Percentiles rank a stretch among this genome's conserved stretches.
Evolutionary conservation across 2,113 vertebrate genomes (phyloP).

Genomic region (Petaurus breviceps): DNA sequence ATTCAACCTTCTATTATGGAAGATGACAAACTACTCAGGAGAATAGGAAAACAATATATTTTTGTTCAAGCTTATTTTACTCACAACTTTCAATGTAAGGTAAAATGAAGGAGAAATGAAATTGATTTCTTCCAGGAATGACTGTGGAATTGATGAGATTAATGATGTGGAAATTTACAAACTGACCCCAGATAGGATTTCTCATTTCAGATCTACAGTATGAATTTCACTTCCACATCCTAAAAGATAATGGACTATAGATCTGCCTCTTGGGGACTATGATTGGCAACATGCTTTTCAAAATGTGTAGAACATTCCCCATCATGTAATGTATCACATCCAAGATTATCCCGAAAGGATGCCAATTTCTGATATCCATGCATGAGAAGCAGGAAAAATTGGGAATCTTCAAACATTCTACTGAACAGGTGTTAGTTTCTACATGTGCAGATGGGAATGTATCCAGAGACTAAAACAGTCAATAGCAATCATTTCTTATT

Average conservation of each 20-base stretch:
- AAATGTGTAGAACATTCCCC: conserved; percentile 52
- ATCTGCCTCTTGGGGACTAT: background rate
- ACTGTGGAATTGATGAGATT: conserved; percentile 36
- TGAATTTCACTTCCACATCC: conserved; percentile 6
- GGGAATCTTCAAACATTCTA: conserved; percentile 10
- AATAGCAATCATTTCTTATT: conserved; percentile 8
- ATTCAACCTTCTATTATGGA: conserved; percentile 1
- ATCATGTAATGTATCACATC: conserved; percentile 30
- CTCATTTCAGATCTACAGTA: conserved; percentile 42
- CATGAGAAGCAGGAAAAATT: conserved; percentile 30
- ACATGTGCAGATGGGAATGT: conserved; percentile 33
- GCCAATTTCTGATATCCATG: background rate
- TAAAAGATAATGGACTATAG: conserved; percentile 39
- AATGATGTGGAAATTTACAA: conserved; percentile 56
- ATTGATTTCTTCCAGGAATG: conserved; percentile 16
- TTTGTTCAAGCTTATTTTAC: conserved; percentile 24
- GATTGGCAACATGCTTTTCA: background rate
- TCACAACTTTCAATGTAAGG: conserved; percentile 33
- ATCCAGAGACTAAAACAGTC: conserved; percentile 7
- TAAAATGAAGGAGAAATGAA: background rate
- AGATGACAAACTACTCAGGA: conserved; percentile 27
- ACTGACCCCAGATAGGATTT: conserved; percentile 56
- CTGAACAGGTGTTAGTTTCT: conserved; percentile 12
- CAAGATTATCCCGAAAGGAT: conserved; percentile 31
- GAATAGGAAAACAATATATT: conserved; percentile 21